Percentiles rank a stretch among this genome's conserved stretches.
Conservation (phyloP, 2,888 invertebrate species). For the Xestia rhomboidea region DNA sequence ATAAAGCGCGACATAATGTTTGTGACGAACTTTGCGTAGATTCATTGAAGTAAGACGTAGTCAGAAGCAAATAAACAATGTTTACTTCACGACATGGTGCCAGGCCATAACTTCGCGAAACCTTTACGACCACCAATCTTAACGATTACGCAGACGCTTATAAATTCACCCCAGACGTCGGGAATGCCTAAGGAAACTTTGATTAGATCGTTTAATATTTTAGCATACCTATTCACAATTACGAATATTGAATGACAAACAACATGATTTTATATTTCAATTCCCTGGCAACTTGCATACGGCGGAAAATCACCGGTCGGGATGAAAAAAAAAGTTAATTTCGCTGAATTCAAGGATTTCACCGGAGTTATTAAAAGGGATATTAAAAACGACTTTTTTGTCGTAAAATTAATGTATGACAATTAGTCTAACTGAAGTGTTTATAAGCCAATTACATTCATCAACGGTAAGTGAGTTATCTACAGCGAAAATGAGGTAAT, state of each 20-base stretch:
- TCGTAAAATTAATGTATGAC: constrained; percentile 20
- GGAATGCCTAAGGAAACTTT: constrained; percentile 15
- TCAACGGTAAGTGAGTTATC: constrained; percentile 31
- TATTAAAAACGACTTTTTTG: constrained; percentile 38
- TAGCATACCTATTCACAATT: constrained; percentile 3
- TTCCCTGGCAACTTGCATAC: neutral
- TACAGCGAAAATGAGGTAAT: constrained; percentile 29
- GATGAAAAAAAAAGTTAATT: neutral
- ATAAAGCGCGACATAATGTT: constrained; percentile 24
- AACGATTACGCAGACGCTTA: constrained; percentile 44
- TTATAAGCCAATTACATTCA: constrained; percentile 50
- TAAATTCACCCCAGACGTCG: constrained; percentile 56
- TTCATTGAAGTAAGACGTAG: constrained; percentile 20
- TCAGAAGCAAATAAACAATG: constrained; percentile 51
- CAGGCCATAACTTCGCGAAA: constrained; percentile 47
- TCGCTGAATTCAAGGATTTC: constrained; percentile 5
- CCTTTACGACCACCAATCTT: constrained; percentile 57
- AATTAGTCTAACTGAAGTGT: constrained; percentile 46
- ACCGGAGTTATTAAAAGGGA: constrained; percentile 4
- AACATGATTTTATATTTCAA: constrained; percentile 7
- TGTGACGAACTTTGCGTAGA: constrained; percentile 17
- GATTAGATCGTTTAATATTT: constrained; percentile 15
- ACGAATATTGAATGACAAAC: neutral
- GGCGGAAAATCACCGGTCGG: neutral
- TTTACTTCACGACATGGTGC: constrained; percentile 38